These are phyloP conservation scores for Halcyon leucocephala DNA, from an alignment of 2,797 vertebrate genomes.

Conservation along the genomic window DNA sequence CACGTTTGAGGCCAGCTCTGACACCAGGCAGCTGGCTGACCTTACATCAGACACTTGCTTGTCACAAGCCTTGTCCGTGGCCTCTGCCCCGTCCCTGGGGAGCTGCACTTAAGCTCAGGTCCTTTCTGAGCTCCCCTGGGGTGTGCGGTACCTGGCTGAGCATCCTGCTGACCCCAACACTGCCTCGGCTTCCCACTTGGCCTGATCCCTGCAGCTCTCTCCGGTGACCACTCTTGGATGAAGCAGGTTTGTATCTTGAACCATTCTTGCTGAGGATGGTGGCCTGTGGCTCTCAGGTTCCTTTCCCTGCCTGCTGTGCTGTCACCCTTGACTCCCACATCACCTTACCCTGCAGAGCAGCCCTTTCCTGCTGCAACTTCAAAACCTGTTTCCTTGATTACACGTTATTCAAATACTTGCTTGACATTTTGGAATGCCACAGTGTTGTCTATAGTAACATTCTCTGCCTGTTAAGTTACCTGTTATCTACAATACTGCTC, in stretches of 20 bases:
- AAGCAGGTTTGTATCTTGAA: fast-evolving
- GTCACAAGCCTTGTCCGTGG: neutral
- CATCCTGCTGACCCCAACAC: neutral
- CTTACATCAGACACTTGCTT: neutral
- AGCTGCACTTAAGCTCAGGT: neutral
- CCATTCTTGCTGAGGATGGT: neutral
- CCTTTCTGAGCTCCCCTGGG: neutral
- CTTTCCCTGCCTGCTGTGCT: neutral
- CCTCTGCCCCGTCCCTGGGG: neutral
- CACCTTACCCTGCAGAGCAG: neutral
- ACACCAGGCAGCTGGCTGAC: neutral
- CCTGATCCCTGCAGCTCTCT: fast-evolving
- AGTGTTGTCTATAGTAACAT: neutral
- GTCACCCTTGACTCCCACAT: neutral
- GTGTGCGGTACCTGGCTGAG: neutral
- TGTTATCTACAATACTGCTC: neutral
- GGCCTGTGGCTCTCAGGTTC: neutral
- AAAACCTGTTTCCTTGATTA: neutral
- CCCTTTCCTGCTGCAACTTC: neutral
- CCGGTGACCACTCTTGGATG: neutral
- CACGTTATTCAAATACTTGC: neutral
- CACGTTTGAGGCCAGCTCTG: neutral
- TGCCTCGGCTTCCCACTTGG: neutral
- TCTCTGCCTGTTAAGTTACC: neutral
- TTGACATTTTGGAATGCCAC: neutral